Evolutionary conservation across 2,797 vertebrate species (phyloP).

Genomic region (Urocyon cinereoargenteus): DNA sequence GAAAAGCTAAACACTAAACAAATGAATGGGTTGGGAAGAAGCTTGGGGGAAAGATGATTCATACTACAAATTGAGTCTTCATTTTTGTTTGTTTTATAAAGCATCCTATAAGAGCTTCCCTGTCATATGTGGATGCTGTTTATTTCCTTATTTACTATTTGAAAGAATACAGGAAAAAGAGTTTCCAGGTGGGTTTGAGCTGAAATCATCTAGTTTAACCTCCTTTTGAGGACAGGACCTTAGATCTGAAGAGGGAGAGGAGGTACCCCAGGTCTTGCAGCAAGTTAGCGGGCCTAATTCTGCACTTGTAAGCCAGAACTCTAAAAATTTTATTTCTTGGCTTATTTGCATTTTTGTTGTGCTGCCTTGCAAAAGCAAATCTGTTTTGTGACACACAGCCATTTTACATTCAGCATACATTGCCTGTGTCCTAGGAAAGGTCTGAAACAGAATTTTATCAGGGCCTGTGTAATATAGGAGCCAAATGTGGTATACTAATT

Average conservation of each 20-base stretch:
- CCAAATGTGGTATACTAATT: background rate
- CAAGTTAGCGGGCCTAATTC: background rate
- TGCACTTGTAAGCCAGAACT: background rate
- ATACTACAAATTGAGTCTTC: background rate
- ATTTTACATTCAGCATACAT: background rate
- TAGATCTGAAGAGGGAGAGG: background rate
- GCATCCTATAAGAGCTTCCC: background rate
- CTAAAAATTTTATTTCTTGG: background rate
- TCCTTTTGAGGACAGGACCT: background rate
- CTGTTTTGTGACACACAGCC: background rate
- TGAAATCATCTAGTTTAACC: background rate
- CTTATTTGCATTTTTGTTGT: background rate
- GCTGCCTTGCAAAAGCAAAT: background rate
- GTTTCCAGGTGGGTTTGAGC: background rate
- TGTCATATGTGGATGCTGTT: background rate
- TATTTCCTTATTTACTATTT: background rate
- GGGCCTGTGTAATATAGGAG: background rate
- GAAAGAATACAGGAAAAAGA: background rate
- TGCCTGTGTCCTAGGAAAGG: background rate
- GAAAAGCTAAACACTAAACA: conserved; percentile 1
- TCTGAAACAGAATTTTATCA: background rate
- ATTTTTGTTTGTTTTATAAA: background rate
- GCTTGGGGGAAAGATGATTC: background rate
- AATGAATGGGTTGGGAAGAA: background rate
- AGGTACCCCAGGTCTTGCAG: background rate